Evolutionary conservation across 1,140 invertebrate species (phyloP).

Genomic region (Phenacoccus solenopsis): DNA sequence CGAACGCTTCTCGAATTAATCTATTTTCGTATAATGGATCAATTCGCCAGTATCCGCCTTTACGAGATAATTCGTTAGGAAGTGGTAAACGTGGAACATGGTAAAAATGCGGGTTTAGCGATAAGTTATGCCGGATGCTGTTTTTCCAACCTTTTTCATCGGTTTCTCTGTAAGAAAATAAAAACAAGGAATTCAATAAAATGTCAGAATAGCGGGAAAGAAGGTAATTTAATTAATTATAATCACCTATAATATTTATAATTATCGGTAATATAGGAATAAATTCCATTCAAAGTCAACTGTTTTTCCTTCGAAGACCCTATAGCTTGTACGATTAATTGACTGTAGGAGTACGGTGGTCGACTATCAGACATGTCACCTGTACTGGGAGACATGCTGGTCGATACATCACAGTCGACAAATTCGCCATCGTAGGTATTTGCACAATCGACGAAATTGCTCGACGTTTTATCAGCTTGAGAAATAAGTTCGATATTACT

Average conservation of each 20-base stretch:
- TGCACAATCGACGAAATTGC: not conserved
- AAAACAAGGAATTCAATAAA: not conserved
- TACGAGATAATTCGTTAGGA: slow-evolving; percentile 11
- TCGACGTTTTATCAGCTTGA: not conserved
- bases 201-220: not conserved
- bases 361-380: not conserved
- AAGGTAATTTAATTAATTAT: not conserved
- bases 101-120: slow-evolving; percentile 5
- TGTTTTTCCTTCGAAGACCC: not conserved
- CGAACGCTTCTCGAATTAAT: not conserved
- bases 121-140: slow-evolving; percentile 7
- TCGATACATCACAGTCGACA: not conserved
- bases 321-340: slow-evolving; percentile 7
- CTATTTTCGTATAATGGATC: not conserved
- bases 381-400: not conserved
- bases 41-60: slow-evolving; percentile 11
- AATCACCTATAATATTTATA: not conserved
- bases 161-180: not conserved
- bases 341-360: slow-evolving; percentile 4
- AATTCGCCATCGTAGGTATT: not conserved
- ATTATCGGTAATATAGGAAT: slow-evolving; percentile 9
- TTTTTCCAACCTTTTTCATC: slow-evolving; percentile 12
- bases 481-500: not conserved
- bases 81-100: slow-evolving; percentile 13
- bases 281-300: slow-evolving; percentile 1